phyloP scores from a whole-genome alignment of 1,140 invertebrate species.

The Bombyx mori region ASM3026992v2 NC_085117.1:14582501-14583000 shows the following conservation, averaged over 20 bases:
- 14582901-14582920: slow-evolving; percentile 71
- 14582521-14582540: slow-evolving; percentile 45
- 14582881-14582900: slow-evolving; percentile 61
- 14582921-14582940: slow-evolving; percentile 72
- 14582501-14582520: slow-evolving; percentile 23
- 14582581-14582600: slow-evolving; percentile 66
- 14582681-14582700: slow-evolving; percentile 64
- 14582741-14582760: slow-evolving; percentile 60
- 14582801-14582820: slow-evolving; percentile 58
- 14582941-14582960: slow-evolving; percentile 70
- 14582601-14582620: slow-evolving; percentile 66
- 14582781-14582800: slow-evolving; percentile 51
- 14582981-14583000: slow-evolving; percentile 54
- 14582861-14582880: slow-evolving; percentile 69
- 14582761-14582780: slow-evolving; percentile 64
- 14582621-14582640: slow-evolving; percentile 60
- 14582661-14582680: slow-evolving; percentile 57
- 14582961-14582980: slow-evolving; percentile 71
- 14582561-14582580: slow-evolving; percentile 60
- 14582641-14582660: slow-evolving; percentile 66
- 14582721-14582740: slow-evolving; percentile 65
- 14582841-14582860: slow-evolving; percentile 70
- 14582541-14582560: slow-evolving; percentile 34
- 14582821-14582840: slow-evolving; percentile 53
- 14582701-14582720: slow-evolving; percentile 61